A percentile compares a stretch with the other conserved stretches of the same genome.
phyloP scores from a whole-genome alignment of 1,140 invertebrate species.

The Trachelipus rathkii region DNA sequence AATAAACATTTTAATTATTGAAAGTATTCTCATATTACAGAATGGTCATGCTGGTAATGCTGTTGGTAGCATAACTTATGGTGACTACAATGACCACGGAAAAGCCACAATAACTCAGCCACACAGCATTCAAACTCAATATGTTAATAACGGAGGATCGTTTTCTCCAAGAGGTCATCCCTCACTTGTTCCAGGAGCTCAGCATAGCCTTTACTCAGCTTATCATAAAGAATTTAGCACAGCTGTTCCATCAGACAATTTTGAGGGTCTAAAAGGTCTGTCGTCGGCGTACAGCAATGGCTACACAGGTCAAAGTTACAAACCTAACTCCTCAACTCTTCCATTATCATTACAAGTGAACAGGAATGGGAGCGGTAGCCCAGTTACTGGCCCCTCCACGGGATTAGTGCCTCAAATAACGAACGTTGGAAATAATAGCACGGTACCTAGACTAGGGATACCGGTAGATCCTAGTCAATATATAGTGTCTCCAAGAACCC shows the following conservation, averaged over 20 bases:
- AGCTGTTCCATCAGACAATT: constrained; percentile 7
- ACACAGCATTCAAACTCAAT: neutral
- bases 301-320: constrained; percentile 37
- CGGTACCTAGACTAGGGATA: constrained; percentile 34
- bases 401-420: constrained; percentile 28
- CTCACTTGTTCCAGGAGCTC: constrained; percentile 14
- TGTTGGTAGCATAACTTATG: constrained; percentile 19
- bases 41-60: constrained; percentile 31
- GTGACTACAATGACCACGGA: constrained; percentile 30
- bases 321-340: constrained; percentile 28
- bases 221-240: neutral
- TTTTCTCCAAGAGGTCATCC: neutral
- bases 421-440: constrained; percentile 23
- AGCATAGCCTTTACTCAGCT: constrained; percentile 31
- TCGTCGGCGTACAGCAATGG: constrained; percentile 33
- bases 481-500: constrained; percentile 42
- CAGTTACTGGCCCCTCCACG: constrained; percentile 20
- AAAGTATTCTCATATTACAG: constrained; percentile 4
- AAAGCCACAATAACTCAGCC: neutral
- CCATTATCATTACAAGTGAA: constrained; percentile 34
- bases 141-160: neutral
- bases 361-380: constrained; percentile 27
- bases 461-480: constrained; percentile 44
- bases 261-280: constrained; percentile 31
- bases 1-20: too few species aligned